Conservation (phyloP, 2,113 vertebrate genomes). For the Amblyornis subalaris region DNA sequence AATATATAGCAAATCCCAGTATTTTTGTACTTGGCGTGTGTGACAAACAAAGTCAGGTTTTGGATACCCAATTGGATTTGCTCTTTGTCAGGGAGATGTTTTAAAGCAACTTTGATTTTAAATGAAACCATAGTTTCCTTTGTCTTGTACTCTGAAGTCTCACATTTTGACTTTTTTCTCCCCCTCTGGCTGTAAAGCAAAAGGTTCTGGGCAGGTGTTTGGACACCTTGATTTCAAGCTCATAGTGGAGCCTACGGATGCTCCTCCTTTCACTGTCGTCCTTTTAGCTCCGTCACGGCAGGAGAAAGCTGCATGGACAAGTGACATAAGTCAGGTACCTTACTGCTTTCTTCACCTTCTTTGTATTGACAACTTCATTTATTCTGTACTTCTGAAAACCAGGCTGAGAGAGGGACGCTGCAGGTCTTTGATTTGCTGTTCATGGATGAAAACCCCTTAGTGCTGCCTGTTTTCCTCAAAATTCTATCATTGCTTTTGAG, state of each 20-base stretch:
- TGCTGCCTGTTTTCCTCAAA: not conserved
- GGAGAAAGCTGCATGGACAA: slow-evolving; percentile 98
- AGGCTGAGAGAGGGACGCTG: not conserved
- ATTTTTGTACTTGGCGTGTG: not conserved
- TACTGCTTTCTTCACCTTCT: not conserved
- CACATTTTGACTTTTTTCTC: not conserved
- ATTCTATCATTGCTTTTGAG: not conserved
- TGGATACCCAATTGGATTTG: not conserved
- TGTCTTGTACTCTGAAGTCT: not conserved
- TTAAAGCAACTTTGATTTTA: not conserved
- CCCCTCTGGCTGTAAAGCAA: slow-evolving; percentile 72
- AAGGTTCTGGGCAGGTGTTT: slow-evolving; percentile 88
- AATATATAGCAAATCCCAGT: not conserved
- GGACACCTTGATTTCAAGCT: slow-evolving; percentile 97
- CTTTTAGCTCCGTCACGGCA: slow-evolving; percentile 90
- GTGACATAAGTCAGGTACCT: slow-evolving; percentile 97
- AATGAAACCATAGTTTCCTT: not conserved
- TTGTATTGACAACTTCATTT: not conserved
- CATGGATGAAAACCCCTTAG: not conserved
- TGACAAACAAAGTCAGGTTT: not conserved
- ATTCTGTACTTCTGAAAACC: not conserved
- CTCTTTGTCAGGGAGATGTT: not conserved
- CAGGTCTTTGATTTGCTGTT: not conserved
- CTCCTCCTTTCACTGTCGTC: slow-evolving; percentile 89
- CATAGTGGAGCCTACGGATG: slow-evolving; percentile 85